Conservation (phyloP, 2,888 invertebrate species). For the Hipparchia sbordonii region DNA sequence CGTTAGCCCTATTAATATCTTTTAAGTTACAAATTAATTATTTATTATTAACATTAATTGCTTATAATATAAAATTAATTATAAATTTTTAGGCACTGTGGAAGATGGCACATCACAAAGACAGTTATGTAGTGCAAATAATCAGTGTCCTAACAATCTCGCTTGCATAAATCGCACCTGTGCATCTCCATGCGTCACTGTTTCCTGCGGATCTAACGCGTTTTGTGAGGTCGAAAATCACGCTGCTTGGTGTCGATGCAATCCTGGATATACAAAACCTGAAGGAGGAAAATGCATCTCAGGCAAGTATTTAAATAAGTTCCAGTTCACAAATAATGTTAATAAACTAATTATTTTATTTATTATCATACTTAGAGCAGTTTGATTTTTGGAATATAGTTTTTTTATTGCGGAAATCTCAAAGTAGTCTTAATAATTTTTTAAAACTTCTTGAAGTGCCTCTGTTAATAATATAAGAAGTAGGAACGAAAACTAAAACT, state of each 20-base stretch:
- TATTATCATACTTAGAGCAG: neutral
- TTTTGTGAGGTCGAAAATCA: constrained; percentile 94
- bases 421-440: neutral
- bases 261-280: constrained; percentile 91
- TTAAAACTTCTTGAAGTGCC: neutral
- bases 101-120: constrained; percentile 80
- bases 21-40: too few relatives aligned
- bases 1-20: too few relatives aligned
- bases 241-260: constrained; percentile 94
- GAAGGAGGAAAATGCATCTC: constrained; percentile 92
- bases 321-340: neutral
- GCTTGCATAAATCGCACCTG: constrained; percentile 91
- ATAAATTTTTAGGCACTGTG: constrained; percentile 53
- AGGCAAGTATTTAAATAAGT: constrained; percentile 70
- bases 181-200: constrained; percentile 89
- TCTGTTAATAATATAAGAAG: neutral
- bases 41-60: too few relatives aligned
- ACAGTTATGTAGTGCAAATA: constrained; percentile 87
- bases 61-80: neutral
- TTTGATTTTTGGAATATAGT: neutral
- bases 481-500: neutral
- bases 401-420: neutral
- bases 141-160: constrained; percentile 91
- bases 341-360: neutral
- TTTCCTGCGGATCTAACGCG: constrained; percentile 92